Conservation (phyloP, 2,797 vertebrate genomes). For the Hybognathus amarus region DNA sequence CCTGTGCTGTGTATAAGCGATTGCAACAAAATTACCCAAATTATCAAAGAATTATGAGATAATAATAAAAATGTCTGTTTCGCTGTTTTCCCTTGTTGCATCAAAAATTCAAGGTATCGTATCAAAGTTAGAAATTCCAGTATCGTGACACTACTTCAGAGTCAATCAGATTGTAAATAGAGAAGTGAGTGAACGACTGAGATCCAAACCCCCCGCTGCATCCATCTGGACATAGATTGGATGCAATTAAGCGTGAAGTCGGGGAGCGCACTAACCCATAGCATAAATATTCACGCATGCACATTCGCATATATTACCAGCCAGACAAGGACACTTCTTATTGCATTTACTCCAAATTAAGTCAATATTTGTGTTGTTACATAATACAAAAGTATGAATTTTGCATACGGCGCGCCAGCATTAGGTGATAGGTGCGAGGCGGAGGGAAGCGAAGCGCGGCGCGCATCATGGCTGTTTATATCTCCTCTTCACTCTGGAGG, state of each 20-base stretch:
- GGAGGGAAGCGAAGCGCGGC: not conserved
- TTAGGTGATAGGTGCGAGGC: slow-evolving; percentile 28
- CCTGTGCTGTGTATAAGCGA: not conserved
- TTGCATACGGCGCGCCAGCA: slow-evolving; percentile 48
- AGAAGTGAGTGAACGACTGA: slow-evolving; percentile 35
- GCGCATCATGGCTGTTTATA: slow-evolving; percentile 62
- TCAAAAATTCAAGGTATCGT: no score
- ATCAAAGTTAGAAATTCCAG: not conserved
- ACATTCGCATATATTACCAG: slow-evolving; percentile 57
- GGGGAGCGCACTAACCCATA: slow-evolving; percentile 38
- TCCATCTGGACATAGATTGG: slow-evolving; percentile 59
- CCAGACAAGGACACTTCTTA: slow-evolving; percentile 67
- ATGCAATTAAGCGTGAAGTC: slow-evolving; percentile 64
- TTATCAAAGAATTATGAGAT: no score
- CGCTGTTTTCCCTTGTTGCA: no score
- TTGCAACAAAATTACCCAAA: not conserved
- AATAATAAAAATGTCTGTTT: no score
- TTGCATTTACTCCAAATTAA: slow-evolving; percentile 68
- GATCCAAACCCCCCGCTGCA: slow-evolving; percentile 36
- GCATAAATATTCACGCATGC: slow-evolving; percentile 67
- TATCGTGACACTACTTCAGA: not conserved
- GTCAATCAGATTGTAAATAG: slow-evolving; percentile 1
- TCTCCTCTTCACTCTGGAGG: slow-evolving; percentile 74
- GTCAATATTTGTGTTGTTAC: slow-evolving; percentile 64
- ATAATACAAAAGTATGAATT: slow-evolving; percentile 64